Evolutionary conservation across 2,797 vertebrate genomes (phyloP).

Genomic region (Agapornis canus): DNA sequence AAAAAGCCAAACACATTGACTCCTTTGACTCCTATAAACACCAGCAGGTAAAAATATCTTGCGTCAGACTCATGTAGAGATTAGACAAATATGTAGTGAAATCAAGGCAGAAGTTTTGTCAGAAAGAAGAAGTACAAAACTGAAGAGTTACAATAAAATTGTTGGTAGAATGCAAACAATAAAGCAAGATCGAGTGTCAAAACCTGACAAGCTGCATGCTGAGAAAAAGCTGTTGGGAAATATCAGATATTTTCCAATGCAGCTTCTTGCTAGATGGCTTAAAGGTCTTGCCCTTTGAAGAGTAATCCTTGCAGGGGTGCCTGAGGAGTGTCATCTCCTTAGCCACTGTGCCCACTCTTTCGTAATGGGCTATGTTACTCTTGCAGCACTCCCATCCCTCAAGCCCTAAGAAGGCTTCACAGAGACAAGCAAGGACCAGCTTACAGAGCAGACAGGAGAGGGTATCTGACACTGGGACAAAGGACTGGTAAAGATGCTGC

Average conservation of each 20-base stretch:
- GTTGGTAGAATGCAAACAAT: neutral
- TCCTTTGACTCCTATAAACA: neutral
- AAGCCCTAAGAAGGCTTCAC: neutral
- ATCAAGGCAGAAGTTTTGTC: neutral
- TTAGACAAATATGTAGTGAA: neutral
- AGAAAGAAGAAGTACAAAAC: neutral
- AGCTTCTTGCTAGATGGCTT: neutral
- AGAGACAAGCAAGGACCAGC: neutral
- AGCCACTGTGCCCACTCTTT: neutral
- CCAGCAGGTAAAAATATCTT: neutral
- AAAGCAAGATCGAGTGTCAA: neutral
- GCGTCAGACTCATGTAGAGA: neutral
- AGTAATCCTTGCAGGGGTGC: neutral
- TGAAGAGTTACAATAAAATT: neutral
- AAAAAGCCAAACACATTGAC: rapidly evolving
- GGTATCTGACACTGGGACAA: neutral
- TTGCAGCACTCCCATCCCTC: neutral
- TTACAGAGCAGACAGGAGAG: neutral
- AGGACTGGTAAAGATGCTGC: neutral
- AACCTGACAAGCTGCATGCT: neutral
- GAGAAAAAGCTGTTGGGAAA: neutral
- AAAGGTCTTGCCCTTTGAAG: neutral
- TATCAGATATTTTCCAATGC: neutral
- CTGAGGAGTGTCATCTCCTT: neutral
- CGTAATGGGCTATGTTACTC: neutral